These are phyloP conservation scores for Thysanoteuthis rhombus DNA, from an alignment of 2,888 invertebrate species.

Conservation along the genomic window DNA sequence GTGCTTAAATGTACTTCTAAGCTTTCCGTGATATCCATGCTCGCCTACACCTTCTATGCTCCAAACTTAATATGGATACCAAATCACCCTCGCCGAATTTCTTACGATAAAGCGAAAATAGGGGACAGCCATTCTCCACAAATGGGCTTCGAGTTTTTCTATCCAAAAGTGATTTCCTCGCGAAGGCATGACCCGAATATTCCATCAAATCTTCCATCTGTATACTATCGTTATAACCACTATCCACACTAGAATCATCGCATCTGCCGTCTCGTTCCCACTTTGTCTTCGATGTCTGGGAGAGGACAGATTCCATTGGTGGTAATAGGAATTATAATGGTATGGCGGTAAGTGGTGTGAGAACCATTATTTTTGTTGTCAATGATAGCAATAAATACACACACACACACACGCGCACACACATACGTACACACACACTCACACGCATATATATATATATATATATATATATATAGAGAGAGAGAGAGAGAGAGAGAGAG, in stretches of 20 bases:
- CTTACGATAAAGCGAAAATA: background rate
- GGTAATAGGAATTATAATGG: conserved; percentile 12
- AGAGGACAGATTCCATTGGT: background rate
- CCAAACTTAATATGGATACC: background rate
- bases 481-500: too few species aligned
- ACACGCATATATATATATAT: background rate
- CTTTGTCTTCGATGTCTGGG: background rate
- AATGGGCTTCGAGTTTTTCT: background rate
- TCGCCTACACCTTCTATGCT: background rate
- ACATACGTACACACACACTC: background rate
- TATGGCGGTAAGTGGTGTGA: background rate
- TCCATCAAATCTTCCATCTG: background rate
- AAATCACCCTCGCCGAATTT: background rate
- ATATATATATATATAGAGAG: background rate
- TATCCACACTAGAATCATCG: background rate
- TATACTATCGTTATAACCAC: background rate
- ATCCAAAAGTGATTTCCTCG: background rate
- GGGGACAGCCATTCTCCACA: background rate
- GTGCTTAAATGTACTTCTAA: background rate
- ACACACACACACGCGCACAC: background rate
- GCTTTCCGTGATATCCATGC: background rate
- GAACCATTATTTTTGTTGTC: background rate
- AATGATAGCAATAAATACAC: background rate
- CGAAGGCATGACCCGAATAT: background rate
- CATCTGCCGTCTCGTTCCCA: background rate